Base-by-base conservation (phyloP, 2,113 vertebrate genomes). In the Lepisosteus oculatus region DNA sequence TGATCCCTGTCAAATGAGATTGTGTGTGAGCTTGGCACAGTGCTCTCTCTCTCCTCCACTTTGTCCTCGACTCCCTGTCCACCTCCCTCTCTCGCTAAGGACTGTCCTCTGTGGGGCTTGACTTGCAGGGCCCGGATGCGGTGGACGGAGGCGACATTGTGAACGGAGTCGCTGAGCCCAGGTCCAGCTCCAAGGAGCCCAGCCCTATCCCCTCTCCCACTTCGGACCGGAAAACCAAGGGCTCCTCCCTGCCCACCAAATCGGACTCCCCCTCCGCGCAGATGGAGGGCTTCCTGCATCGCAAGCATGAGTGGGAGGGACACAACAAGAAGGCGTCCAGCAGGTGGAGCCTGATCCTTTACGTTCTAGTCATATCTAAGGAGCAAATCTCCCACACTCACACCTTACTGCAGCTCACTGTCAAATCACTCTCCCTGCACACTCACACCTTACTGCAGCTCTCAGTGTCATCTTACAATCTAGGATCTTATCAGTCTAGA, bases 271-370 rank as follows among this genome's bases (percentile, higher is more conserved):
- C 92, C 43, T 84, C 91, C 0, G 93, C 92, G 15, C 96, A 93
- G 87, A 89, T 95, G 85, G 96, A 98, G 79, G 95, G 95, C 70
- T 85, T 95, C 78, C 85, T 99, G 61, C 93, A 98, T 77, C 95
- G 97, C 82, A 99, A 99, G 67, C 97, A 98, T 0, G 96, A 99
- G 75, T 97, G 93, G 94, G 97, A 98, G 85, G 92, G 93, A 1
- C 95, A 94, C 83, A 98, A 93, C 84, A 99, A 99, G 86, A 99
- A 99, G 81, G 97, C 97, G 5, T 97, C 97, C 0, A 99, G 92
- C 95, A 96, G 97, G 97, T 98, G 82, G 59, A 5, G 29, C 29
- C 29, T 29, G 29, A 29, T 29, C 29, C 29, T 29, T 29, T 29
- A 29, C 29, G 29, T 29, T 29, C 29, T 2, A 29, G 29, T 29